Evolutionary conservation across 2,888 invertebrate species (phyloP).

Genomic region (Dugesia japonica): DNA sequence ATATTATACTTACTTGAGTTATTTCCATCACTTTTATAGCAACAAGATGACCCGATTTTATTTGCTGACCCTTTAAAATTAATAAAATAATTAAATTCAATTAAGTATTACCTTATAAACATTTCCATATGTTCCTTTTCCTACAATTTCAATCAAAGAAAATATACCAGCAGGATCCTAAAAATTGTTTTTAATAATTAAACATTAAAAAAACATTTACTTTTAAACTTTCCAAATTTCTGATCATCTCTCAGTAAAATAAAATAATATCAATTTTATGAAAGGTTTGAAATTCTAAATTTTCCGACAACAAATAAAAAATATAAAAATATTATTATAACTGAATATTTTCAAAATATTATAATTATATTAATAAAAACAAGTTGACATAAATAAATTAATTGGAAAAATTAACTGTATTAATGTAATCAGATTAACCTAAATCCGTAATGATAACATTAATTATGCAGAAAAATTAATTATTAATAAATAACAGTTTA

Average conservation of each 20-base stretch:
- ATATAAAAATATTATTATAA: too few relatives aligned
- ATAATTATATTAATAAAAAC: neutral
- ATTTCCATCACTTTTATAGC: constrained; percentile 5
- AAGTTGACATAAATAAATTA: neutral
- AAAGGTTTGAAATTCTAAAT: too few relatives aligned
- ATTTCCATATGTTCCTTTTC: constrained; percentile 99
- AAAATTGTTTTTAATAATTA: neutral
- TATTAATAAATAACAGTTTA: too few relatives aligned
- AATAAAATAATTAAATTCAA: neutral
- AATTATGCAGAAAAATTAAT: too few relatives aligned
- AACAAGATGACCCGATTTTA: neutral
- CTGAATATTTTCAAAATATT: too few relatives aligned
- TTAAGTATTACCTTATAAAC: constrained; percentile 53
- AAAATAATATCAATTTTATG: too few relatives aligned
- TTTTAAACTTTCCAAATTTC: constrained; percentile 16
- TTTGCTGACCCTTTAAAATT: neutral
- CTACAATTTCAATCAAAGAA: constrained; percentile 97
- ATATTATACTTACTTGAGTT: neutral
- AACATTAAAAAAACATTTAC: neutral
- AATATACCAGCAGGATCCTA: constrained; percentile 99
- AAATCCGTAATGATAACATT: too few relatives aligned
- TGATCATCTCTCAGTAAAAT: neutral
- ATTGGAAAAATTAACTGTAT: too few relatives aligned
- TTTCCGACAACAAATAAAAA: too few relatives aligned
- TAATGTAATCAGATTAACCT: too few relatives aligned